Evolutionary conservation across 1,140 invertebrate genomes (phyloP).

Genomic region (Camponotus pennsylvanicus): DNA sequence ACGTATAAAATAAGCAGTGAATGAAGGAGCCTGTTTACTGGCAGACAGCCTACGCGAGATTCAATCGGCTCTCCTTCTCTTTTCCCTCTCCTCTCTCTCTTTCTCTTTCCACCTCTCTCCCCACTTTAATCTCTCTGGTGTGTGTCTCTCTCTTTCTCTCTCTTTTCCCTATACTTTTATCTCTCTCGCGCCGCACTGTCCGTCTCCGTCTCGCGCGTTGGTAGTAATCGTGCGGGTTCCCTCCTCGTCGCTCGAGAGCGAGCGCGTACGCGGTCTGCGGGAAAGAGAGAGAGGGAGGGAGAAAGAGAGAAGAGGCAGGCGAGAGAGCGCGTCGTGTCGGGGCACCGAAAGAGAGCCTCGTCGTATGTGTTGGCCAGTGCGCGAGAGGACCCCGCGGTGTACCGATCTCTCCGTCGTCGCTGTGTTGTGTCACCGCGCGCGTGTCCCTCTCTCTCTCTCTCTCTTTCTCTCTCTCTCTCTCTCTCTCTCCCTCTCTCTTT

Average conservation of each 20-base stretch:
- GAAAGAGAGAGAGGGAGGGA: background rate
- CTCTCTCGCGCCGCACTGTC: background rate
- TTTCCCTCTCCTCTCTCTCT: slow-evolving; percentile 33
- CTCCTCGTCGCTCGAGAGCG: slow-evolving; percentile 40
- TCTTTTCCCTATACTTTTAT: slow-evolving; percentile 32
- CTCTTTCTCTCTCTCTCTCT: background rate
- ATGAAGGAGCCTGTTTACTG: slow-evolving; percentile 85
- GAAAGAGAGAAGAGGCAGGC: slow-evolving; percentile 16
- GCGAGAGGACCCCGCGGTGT: slow-evolving; percentile 77
- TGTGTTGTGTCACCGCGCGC: slow-evolving; percentile 47
- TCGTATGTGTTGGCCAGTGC: slow-evolving; percentile 71
- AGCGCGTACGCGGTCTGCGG: slow-evolving; percentile 18
- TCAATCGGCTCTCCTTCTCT: slow-evolving; percentile 72
- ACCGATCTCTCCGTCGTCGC: slow-evolving; percentile 70
- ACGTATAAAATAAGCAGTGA: slow-evolving; percentile 84
- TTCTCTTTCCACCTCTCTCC: slow-evolving; percentile 20
- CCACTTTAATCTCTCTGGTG: slow-evolving; percentile 42
- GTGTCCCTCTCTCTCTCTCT: background rate
- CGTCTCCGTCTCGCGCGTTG: slow-evolving; percentile 61
- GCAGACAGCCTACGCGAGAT: slow-evolving; percentile 82
- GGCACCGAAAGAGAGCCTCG: slow-evolving; percentile 62
- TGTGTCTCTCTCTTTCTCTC: slow-evolving; percentile 52
- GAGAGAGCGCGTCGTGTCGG: slow-evolving; percentile 60
- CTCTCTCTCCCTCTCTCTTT: background rate
- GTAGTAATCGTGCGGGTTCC: slow-evolving; percentile 33